phyloP scores from a whole-genome alignment of 2,888 invertebrate genomes.

The Acanthosepion pharaonis region DNA sequence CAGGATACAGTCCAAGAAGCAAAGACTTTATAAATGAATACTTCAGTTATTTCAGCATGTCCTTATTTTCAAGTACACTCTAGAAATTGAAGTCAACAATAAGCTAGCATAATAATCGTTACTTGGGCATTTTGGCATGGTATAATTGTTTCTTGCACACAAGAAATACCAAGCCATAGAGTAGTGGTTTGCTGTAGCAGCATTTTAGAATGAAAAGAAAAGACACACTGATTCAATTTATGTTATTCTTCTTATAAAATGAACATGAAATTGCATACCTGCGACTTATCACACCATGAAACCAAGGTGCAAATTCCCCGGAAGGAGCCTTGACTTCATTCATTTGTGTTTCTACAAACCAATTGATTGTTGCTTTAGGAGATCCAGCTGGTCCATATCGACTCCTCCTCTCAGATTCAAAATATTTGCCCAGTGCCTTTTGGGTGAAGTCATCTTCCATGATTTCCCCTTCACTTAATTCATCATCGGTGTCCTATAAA shows the following conservation, averaged over 20 bases:
- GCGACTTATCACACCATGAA: slow-evolving; percentile 73
- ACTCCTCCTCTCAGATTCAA: not conserved
- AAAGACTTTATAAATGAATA: no score
- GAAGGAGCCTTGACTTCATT: slow-evolving; percentile 48
- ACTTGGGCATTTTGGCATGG: no score
- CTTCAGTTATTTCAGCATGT: no score
- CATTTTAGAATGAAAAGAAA: no score
- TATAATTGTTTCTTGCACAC: no score
- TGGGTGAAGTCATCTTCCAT: slow-evolving; percentile 68
- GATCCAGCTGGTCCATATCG: not conserved
- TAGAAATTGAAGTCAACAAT: no score
- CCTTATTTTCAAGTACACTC: no score
- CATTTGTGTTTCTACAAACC: slow-evolving; percentile 72
- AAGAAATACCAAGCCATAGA: no score
- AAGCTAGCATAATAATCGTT: no score
- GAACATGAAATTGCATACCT: slow-evolving; percentile 59
- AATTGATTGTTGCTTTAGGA: slow-evolving; percentile 57
- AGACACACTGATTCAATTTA: no score
- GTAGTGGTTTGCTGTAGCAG: no score
- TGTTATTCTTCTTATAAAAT: not conserved
- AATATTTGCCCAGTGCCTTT: slow-evolving; percentile 51
- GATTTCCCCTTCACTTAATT: slow-evolving; percentile 58
- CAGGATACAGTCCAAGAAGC: no score
- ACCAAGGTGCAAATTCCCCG: slow-evolving; percentile 70
- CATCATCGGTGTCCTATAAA: slow-evolving; percentile 58